Evolutionary conservation across 2,113 vertebrate genomes (phyloP).

Genomic region (Hippocampus zosterae): DNA sequence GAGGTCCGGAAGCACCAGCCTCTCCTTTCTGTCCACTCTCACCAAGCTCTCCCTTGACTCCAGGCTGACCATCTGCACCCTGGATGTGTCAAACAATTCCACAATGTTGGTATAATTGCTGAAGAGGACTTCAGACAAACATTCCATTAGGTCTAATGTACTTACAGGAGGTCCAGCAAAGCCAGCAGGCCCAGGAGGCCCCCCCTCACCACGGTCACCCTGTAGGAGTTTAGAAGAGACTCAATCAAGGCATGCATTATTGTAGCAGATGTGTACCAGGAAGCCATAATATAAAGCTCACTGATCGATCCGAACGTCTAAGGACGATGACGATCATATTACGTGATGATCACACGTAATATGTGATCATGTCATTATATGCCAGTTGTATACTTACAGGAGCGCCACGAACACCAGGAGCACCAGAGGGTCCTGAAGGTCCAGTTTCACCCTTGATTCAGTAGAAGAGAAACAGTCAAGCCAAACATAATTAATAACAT

Average conservation of each 20-base stretch:
- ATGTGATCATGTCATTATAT: background rate
- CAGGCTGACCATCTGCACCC: slow-evolving; percentile 92
- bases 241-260: background rate
- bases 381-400: slow-evolving; percentile 77
- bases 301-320: background rate
- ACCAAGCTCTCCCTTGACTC: slow-evolving; percentile 90
- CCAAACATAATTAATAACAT: background rate
- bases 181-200: slow-evolving; percentile 92
- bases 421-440: slow-evolving; percentile 77
- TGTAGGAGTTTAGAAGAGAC: slow-evolving; percentile 44
- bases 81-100: slow-evolving; percentile 44
- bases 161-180: slow-evolving; percentile 97
- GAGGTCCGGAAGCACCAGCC: slow-evolving; percentile 82
- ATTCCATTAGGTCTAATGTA: slow-evolving; percentile 36
- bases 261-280: background rate
- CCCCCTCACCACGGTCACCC: slow-evolving; percentile 93
- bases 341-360: no score
- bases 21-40: slow-evolving; percentile 91
- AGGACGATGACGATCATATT: background rate
- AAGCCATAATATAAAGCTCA: background rate
- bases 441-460: slow-evolving; percentile 84
- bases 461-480: slow-evolving; percentile 20
- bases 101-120: background rate
- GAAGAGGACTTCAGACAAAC: background rate
- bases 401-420: slow-evolving; percentile 83